Evolutionary conservation across 2,888 invertebrate species (phyloP), one percentile per base, ranked within the genome.

Genomic region (Orchesella flavescens): DNA sequence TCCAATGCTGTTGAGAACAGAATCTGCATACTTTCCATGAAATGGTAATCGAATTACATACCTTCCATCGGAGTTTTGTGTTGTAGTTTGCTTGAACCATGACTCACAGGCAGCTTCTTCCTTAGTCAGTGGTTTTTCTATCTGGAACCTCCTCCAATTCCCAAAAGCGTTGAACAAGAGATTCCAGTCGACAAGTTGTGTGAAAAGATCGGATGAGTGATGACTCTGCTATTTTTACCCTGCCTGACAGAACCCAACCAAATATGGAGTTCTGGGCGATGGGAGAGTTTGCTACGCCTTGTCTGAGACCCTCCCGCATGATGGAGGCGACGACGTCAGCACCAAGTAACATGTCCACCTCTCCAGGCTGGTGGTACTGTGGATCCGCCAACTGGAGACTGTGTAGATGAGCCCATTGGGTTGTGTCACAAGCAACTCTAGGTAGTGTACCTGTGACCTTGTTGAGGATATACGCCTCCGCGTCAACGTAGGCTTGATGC

Each of bases 211-310:
- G 0, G 10, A 44, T 4, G n/a, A 23, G 1, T 49, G n/a, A 3
- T 3, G 10, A n/a, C 53, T 2, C 15, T 53, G 23, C 1, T 2
- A 13, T 0, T 1, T 1, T 21, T 17, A 74, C 73, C 17, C 44
- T 74, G 3, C 81, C 81, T 4, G 34, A 74, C 0, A 81, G 43
- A 1, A 74, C 53, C 81, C 81, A 81, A 1, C 81, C 81, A n/a
- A n/a, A n/a, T n/a, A n/a, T n/a, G n/a, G n/a, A n/a, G n/a, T n/a
- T n/a, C n/a, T n/a, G n/a, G n/a, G 81, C 81, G 0, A 61, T 57
- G 3, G 81, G 81, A 4, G 57, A n/a, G 1, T 10, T 2, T 3
- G 1, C 19, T 13, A 21, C 43, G 10, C 59, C 55, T 23, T 7
- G 3, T 15, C 34, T 43, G 0, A 23, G 43, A 0, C 81, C 81